phyloP scores from a whole-genome alignment of 2,888 invertebrate genomes.

The Leucophora obtusa region DNA sequence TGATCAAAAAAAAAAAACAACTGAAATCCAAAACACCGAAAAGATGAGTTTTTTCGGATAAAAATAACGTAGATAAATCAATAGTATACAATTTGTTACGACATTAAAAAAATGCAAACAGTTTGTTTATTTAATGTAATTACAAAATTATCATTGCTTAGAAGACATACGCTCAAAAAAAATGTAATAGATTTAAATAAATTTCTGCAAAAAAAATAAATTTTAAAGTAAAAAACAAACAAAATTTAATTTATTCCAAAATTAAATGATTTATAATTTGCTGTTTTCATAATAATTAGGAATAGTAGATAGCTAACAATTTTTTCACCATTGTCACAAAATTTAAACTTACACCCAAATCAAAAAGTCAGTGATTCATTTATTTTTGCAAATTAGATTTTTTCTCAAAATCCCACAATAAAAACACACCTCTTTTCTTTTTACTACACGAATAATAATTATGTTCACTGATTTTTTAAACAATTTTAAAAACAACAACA shows the following conservation, averaged over 20 bases:
- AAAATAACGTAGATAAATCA: neutral
- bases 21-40: too few relatives aligned
- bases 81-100: neutral
- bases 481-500: conserved; percentile 30
- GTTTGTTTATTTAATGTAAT: neutral
- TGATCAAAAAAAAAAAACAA: too few relatives aligned
- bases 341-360: neutral
- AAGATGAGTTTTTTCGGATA: too few relatives aligned
- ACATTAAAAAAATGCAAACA: conserved; percentile 23
- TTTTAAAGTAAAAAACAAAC: too few relatives aligned
- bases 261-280: too few relatives aligned
- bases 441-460: conserved; percentile 35
- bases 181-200: too few relatives aligned
- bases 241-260: neutral
- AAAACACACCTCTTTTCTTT: conserved; percentile 23
- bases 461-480: conserved; percentile 55
- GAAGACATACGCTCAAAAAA: neutral
- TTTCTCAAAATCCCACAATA: neutral
- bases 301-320: too few relatives aligned
- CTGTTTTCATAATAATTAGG: too few relatives aligned
- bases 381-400: neutral
- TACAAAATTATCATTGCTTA: conserved; percentile 17
- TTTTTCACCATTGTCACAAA: too few relatives aligned
- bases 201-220: too few relatives aligned
- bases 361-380: neutral